These are phyloP conservation scores for Xiphydria camelus DNA, from an alignment of 2,888 invertebrate genomes.

Conservation along the genomic window DNA sequence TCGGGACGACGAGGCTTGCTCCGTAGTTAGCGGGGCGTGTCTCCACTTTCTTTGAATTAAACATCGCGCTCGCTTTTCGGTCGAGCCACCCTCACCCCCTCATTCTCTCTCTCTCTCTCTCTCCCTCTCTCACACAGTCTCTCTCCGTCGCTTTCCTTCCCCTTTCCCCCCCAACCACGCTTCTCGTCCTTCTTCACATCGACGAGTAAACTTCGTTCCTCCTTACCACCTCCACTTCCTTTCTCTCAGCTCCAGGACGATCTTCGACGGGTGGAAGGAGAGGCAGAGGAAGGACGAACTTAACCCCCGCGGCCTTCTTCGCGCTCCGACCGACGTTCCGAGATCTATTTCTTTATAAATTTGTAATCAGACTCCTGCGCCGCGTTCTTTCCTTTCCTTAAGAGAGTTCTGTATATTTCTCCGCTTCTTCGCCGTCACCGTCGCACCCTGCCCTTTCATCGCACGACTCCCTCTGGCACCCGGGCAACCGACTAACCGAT, in stretches of 20 bases:
- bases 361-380: slow-evolving; percentile 38
- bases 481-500: not conserved
- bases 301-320: slow-evolving; percentile 21
- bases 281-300: slow-evolving; percentile 27
- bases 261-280: slow-evolving; percentile 15
- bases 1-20: slow-evolving; percentile 28
- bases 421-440: slow-evolving; percentile 22
- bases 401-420: no score
- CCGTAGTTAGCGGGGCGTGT: slow-evolving; percentile 46
- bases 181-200: no score
- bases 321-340: slow-evolving; percentile 22
- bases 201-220: slow-evolving; percentile 24
- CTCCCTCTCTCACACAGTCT: not conserved
- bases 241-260: slow-evolving; percentile 17
- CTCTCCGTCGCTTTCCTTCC: not conserved
- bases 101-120: no score
- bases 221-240: slow-evolving; percentile 21
- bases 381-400: slow-evolving; percentile 13
- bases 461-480: slow-evolving; percentile 18
- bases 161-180: slow-evolving; percentile 5
- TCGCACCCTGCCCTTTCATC: slow-evolving; percentile 20
- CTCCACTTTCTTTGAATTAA: slow-evolving; percentile 52
- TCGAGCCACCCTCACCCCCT: slow-evolving; percentile 28
- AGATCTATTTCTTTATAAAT: slow-evolving; percentile 45
- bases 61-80: slow-evolving; percentile 48